Evolutionary conservation across 1,140 invertebrate genomes (phyloP).

Genomic region (Formica exsecta): DNA sequence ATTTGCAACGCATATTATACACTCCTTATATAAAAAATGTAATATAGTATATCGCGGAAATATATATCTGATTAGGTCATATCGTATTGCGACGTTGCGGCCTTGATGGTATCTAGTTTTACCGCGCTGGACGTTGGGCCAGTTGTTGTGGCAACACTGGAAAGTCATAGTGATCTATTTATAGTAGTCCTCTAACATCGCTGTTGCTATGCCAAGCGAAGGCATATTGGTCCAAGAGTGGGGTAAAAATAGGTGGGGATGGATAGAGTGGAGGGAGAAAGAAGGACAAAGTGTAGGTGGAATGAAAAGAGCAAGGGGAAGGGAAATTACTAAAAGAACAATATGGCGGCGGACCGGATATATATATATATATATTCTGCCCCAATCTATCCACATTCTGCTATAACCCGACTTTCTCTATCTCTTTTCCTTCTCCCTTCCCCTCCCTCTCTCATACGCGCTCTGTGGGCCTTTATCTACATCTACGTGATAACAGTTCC

Average conservation of each 20-base stretch:
- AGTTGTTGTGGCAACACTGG: constrained; percentile 81
- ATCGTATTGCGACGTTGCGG: constrained; percentile 69
- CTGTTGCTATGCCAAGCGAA: constrained; percentile 81
- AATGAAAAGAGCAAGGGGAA: constrained; percentile 45
- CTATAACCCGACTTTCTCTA: constrained; percentile 55
- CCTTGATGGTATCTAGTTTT: constrained; percentile 71
- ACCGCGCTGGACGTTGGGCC: constrained; percentile 66
- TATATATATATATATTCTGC: constrained; percentile 72
- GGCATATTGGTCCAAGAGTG: constrained; percentile 60
- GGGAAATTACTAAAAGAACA: constrained; percentile 71
- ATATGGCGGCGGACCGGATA: constrained; percentile 79
- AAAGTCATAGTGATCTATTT: constrained; percentile 77
- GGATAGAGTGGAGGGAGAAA: constrained; percentile 35
- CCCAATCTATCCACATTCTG: constrained; percentile 66
- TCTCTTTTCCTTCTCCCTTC: constrained; percentile 6
- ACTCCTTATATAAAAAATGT: neutral
- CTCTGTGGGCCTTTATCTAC: constrained; percentile 16
- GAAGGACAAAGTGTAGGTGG: constrained; percentile 13
- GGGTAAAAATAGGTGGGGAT: constrained; percentile 31
- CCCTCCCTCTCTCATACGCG: neutral
- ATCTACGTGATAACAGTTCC: constrained; percentile 21
- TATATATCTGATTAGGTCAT: constrained; percentile 30
- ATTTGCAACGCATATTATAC: neutral
- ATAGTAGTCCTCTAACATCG: constrained; percentile 80
- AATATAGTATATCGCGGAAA: neutral